A percentile compares a stretch with the other conserved stretches of the same genome.
Evolutionary conservation across 2,888 invertebrate genomes (phyloP).

Genomic region (Anaspis maculata): DNA sequence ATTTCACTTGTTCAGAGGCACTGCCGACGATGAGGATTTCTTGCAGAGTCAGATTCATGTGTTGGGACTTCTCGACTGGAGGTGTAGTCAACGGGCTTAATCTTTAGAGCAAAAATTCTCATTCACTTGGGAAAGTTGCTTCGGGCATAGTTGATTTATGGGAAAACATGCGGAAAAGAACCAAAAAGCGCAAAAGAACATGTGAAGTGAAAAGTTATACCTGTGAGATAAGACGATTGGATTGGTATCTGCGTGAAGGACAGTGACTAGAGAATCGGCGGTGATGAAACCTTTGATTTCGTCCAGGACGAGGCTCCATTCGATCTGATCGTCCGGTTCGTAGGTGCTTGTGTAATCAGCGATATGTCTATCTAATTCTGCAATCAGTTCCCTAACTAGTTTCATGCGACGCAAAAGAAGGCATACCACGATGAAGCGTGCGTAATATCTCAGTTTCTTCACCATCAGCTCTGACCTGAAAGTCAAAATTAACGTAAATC

Average conservation of each 20-base stretch:
- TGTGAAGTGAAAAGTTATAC: constrained; percentile 37
- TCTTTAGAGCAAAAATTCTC: constrained; percentile 45
- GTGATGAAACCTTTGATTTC: constrained; percentile 93
- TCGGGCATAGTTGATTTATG: too few species aligned
- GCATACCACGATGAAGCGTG: constrained; percentile 93
- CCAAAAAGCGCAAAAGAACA: not conserved
- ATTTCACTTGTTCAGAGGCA: constrained; percentile 89
- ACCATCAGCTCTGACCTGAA: constrained; percentile 84
- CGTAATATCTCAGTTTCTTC: constrained; percentile 91
- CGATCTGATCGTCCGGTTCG: constrained; percentile 93
- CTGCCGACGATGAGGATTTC: constrained; percentile 93
- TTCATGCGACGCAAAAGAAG: constrained; percentile 89
- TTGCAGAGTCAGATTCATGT: constrained; percentile 81
- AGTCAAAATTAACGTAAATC: constrained; percentile 13
- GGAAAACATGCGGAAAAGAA: too few species aligned
- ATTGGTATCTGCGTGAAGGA: constrained; percentile 79
- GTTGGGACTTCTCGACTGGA: constrained; percentile 77
- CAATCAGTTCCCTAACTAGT: constrained; percentile 81
- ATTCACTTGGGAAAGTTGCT: too few species aligned
- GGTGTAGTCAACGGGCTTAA: constrained; percentile 77
- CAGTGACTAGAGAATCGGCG: constrained; percentile 82
- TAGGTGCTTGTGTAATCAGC: constrained; percentile 92
- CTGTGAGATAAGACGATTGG: constrained; percentile 83
- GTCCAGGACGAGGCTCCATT: constrained; percentile 90
- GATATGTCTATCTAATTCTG: constrained; percentile 89